Conservation (phyloP, 2,888 invertebrate species). For the Gisinianus flammeolus region DNA sequence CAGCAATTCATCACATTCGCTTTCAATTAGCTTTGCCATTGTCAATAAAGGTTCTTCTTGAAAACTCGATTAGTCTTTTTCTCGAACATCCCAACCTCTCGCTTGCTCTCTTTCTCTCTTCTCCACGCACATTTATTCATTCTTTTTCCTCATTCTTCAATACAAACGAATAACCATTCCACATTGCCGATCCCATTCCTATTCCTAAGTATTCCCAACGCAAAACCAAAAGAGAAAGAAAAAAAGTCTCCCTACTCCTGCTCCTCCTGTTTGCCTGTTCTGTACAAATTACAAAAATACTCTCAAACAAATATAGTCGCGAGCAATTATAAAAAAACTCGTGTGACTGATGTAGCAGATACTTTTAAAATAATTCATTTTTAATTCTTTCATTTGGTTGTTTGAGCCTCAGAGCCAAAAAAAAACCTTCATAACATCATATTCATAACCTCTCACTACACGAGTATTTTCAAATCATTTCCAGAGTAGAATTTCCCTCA, state of each 20-base stretch:
- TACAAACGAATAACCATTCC: background rate
- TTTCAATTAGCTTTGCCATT: slow-evolving; percentile 50
- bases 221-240: background rate
- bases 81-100: slow-evolving; percentile 33
- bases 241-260: background rate
- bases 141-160: background rate
- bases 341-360: background rate
- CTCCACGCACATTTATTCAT: background rate
- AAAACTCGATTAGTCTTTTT: slow-evolving; percentile 52
- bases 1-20: slow-evolving; percentile 48
- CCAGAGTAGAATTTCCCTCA: no score
- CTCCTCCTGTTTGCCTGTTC: slow-evolving; percentile 8
- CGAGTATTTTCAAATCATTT: no score
- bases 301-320: background rate
- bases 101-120: background rate
- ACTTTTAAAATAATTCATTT: slow-evolving; percentile 21
- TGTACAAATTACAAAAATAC: no score
- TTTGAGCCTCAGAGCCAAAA: no score
- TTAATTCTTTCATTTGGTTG: background rate
- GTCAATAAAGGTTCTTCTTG: slow-evolving; percentile 47
- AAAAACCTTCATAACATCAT: no score
- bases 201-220: background rate
- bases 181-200: background rate
- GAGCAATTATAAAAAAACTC: background rate
- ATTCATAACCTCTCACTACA: no score